phyloP scores from a whole-genome alignment of 2,797 vertebrate genomes.

The Lepus townsendii region DNA sequence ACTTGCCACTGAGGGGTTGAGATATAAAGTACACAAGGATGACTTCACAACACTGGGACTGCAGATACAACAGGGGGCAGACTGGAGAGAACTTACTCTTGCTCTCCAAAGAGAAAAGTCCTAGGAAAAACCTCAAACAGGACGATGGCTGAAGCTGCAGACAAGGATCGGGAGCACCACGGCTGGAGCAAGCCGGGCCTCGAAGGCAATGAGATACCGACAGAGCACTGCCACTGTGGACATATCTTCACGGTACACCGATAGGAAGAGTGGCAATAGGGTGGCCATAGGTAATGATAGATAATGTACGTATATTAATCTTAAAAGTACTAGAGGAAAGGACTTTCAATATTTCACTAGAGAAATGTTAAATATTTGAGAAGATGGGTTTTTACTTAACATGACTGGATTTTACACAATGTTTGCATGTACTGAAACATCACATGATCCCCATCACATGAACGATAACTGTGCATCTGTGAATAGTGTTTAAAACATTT shows the following conservation, averaged over 20 bases:
- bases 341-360: too few species aligned
- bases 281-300: too few species aligned
- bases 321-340: too few species aligned
- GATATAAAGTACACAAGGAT: background rate
- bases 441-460: too few species aligned
- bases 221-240: background rate
- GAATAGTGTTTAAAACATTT: too few species aligned
- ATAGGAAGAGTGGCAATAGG: background rate
- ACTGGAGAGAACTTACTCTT: background rate
- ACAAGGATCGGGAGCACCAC: background rate
- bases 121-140: background rate
- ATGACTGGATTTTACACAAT: too few species aligned
- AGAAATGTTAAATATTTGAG: too few species aligned
- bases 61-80: background rate
- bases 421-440: too few species aligned
- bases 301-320: too few species aligned
- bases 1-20: background rate
- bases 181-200: background rate
- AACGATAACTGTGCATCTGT: too few species aligned
- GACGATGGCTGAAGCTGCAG: background rate
- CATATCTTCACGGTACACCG: background rate
- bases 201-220: background rate
- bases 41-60: background rate
- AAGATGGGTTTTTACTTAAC: too few species aligned
- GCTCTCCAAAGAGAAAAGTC: background rate